These are phyloP conservation scores for Larimichthys crocea DNA, from an alignment of 2,113 vertebrate species.

Conservation along the genomic window DNA sequence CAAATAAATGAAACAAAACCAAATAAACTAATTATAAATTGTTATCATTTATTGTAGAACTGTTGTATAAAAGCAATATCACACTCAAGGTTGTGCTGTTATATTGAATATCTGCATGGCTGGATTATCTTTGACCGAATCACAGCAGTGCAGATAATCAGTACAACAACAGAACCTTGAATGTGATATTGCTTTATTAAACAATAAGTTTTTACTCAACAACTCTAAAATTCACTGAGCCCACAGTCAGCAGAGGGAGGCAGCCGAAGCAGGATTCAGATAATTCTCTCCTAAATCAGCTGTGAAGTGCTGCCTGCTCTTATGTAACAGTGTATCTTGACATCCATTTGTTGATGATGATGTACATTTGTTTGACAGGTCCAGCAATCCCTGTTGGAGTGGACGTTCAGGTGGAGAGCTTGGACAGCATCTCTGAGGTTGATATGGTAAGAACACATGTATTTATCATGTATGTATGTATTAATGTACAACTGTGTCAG, in stretches of 20 bases:
- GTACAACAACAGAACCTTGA: too few species aligned
- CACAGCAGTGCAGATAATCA: too few species aligned
- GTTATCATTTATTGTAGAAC: too few species aligned
- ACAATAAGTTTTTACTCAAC: too few species aligned
- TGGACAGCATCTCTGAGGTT: conserved; percentile 98
- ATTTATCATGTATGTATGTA: neutral
- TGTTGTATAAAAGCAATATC: too few species aligned
- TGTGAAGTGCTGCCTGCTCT: neutral
- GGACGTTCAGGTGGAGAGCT: conserved; percentile 96
- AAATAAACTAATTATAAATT: too few species aligned
- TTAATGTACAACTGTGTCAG: too few species aligned
- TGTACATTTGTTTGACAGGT: conserved; percentile 78
- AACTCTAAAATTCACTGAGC: neutral
- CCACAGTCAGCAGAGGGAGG: neutral
- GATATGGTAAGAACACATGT: conserved; percentile 89
- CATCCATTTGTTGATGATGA: conserved; percentile 7
- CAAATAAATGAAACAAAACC: too few species aligned
- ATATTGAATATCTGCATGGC: too few species aligned
- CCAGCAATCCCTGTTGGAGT: conserved; percentile 96
- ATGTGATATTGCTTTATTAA: too few species aligned
- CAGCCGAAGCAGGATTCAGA: neutral
- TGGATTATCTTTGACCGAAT: too few species aligned
- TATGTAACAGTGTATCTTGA: neutral
- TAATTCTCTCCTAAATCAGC: neutral
- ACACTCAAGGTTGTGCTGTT: too few species aligned